Base-by-base conservation (phyloP, 2,888 invertebrate genomes). In the Sinotaia quadrata region DNA sequence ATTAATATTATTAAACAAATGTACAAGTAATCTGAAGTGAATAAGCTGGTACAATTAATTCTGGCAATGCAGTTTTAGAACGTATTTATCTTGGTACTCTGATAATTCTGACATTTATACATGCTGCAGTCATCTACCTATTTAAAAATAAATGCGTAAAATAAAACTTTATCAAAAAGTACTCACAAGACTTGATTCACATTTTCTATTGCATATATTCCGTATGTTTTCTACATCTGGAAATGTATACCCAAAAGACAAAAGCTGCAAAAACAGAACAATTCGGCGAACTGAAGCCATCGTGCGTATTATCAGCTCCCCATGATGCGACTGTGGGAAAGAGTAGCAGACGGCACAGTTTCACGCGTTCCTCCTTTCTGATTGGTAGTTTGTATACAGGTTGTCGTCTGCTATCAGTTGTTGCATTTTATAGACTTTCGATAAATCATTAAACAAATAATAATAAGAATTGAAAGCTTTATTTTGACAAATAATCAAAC, bases 111-210 rank as follows among this genome's bases (percentile, higher is more conserved):
- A n/a, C n/a, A n/a, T n/a, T n/a, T n/a, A n/a, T n/a, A n/a, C n/a
- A n/a, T n/a, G n/a, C n/a, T n/a, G n/a, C n/a, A n/a, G n/a, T n/a
- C n/a, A n/a, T n/a, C n/a, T n/a, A n/a, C n/a, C n/a, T n/a, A n/a
- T n/a, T n/a, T n/a, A n/a, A n/a, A n/a, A n/a, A n/a, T n/a, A n/a
- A n/a, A n/a, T n/a, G n/a, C n/a, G n/a, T n/a, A n/a, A 41, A 41
- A 41, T 41, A 41, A 41, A 41, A 12, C 8, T 8, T 2, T 47
- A 47, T 47, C 2, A 21, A 12, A 24, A n/a, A 21, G n/a, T 15
- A 68, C 72, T 73, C 33, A 73, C 72, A 59, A 67, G 57, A 60
- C 57, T 67, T 51, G 69, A 63, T 47, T 66, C 63, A 62, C 72
- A 73, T 67, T 51, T 51, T 56, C 60, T 34, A 41, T 63, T 69